phyloP scores from a whole-genome alignment of 2,797 vertebrate genomes.

The Brachymystax lenok region DNA sequence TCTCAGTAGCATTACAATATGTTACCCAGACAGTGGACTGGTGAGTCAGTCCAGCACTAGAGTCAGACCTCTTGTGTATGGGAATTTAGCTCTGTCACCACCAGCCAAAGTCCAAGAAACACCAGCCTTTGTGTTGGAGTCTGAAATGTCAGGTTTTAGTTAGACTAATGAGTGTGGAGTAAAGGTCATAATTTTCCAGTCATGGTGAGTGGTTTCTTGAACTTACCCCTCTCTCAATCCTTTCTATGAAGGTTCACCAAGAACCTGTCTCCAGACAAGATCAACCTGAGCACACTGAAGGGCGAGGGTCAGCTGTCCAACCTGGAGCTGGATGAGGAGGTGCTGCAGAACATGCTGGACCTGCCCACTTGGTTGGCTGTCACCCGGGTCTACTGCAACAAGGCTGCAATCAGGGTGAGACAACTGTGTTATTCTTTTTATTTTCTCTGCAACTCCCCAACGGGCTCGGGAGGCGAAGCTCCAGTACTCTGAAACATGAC shows the following conservation, averaged over 20 bases:
- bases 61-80: background rate
- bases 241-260: slow-evolving; percentile 86
- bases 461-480: no score
- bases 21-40: background rate
- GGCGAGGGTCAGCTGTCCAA: background rate
- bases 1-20: background rate
- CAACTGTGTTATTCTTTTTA: no score
- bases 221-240: slow-evolving; percentile 1
- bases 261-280: slow-evolving; percentile 91
- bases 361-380: slow-evolving; percentile 97
- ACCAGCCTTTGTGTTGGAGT: background rate
- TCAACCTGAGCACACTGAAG: background rate
- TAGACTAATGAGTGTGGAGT: background rate
- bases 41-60: slow-evolving; percentile 7
- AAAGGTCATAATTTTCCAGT: slow-evolving; percentile 13
- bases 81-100: background rate
- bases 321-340: background rate
- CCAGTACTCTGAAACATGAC: no score
- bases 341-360: slow-evolving; percentile 92
- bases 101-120: background rate
- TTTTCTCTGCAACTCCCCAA: no score
- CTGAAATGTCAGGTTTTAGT: slow-evolving; percentile 6
- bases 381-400: slow-evolving; percentile 95
- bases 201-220: slow-evolving; percentile 19
- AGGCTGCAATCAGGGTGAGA: slow-evolving; percentile 92